Evolutionary conservation across 2,888 invertebrate genomes (phyloP).

Genomic region (Dione juno): DNA sequence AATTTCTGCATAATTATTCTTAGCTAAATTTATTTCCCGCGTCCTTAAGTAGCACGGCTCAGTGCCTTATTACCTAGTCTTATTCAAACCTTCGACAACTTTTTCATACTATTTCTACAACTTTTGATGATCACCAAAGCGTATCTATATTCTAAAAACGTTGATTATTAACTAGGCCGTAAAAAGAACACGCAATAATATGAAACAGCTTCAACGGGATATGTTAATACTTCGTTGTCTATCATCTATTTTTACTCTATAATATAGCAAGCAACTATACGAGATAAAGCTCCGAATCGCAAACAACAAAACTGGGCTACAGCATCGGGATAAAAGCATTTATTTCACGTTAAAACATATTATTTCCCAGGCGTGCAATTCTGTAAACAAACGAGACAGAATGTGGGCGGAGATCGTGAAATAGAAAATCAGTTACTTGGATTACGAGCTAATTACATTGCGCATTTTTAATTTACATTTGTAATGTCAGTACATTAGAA

Average conservation of each 20-base stretch:
- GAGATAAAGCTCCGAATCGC: conserved; percentile 70
- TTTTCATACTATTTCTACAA: neutral
- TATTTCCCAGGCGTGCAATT: conserved; percentile 65
- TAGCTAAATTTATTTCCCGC: no score
- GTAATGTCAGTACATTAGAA: conserved; percentile 9
- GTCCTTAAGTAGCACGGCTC: neutral
- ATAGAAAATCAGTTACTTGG: conserved; percentile 64
- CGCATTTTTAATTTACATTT: conserved; percentile 18
- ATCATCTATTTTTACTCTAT: conserved; percentile 74
- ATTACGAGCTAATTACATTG: conserved; percentile 48
- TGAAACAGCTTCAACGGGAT: conserved; percentile 42
- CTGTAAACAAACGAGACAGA: conserved; percentile 73
- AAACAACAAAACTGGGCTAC: conserved; percentile 72
- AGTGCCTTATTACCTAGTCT: neutral
- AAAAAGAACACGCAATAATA: conserved; percentile 29
- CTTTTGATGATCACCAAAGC: neutral
- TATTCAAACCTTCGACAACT: neutral
- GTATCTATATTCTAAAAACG: conserved; percentile 28
- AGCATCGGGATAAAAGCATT: conserved; percentile 65
- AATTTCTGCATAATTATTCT: no score
- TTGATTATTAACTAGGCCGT: conserved; percentile 7
- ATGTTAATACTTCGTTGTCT: conserved; percentile 72
- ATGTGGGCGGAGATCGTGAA: conserved; percentile 66
- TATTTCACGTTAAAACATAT: conserved; percentile 69
- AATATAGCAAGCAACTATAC: conserved; percentile 79